Evolutionary conservation across 2,113 vertebrate species (phyloP).

Genomic region (Lepus timidus): DNA sequence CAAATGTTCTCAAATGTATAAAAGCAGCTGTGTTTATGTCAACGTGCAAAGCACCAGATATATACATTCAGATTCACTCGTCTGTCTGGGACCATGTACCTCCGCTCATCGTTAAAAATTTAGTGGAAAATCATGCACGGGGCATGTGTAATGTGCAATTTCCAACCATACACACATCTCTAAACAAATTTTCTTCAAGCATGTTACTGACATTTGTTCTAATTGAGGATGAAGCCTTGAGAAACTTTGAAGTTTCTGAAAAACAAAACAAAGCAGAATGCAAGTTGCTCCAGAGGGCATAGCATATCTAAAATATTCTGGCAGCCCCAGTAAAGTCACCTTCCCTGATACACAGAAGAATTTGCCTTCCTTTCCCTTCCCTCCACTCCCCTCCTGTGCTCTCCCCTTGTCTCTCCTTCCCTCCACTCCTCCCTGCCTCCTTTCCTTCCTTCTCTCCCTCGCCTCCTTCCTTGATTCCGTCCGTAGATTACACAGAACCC

Average conservation of each 20-base stretch:
- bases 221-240: constrained; percentile 82
- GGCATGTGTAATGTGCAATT: constrained; percentile 83
- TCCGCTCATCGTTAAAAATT: constrained; percentile 79
- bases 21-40: constrained; percentile 86
- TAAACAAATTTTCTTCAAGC: constrained; percentile 86
- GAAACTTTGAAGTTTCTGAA: constrained; percentile 85
- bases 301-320: background rate
- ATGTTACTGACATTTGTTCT: constrained; percentile 84
- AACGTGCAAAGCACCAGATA: constrained; percentile 84
- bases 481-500: background rate
- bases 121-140: constrained; percentile 83
- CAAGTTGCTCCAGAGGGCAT: constrained; percentile 79
- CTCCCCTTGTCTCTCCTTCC: background rate
- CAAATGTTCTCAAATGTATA: constrained; percentile 86
- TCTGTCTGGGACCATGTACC: constrained; percentile 79
- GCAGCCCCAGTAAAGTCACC: constrained; percentile 28
- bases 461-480: too few species aligned
- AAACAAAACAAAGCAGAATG: constrained; percentile 80
- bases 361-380: background rate
- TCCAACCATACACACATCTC: constrained; percentile 82
- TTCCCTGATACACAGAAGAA: background rate
- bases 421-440: too few species aligned
- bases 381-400: too few species aligned
- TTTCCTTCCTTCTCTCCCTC: too few species aligned
- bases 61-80: constrained; percentile 82